A percentile compares a stretch with the other conserved stretches of the same genome.
phyloP scores from a whole-genome alignment of 1,140 invertebrate genomes.

The Rhopalosiphum maidis region DNA sequence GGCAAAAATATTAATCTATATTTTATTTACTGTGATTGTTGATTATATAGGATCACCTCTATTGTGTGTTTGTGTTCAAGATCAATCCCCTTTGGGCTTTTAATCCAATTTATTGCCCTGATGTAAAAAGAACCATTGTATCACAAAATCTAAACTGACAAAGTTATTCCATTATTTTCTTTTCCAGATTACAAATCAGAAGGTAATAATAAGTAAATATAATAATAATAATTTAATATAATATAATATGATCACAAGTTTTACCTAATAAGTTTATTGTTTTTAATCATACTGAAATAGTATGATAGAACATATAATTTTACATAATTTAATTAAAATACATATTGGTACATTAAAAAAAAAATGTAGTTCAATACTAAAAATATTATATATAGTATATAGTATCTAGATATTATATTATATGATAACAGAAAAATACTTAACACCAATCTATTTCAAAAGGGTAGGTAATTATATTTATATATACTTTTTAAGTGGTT shows the following conservation, averaged over 20 bases:
- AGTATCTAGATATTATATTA: too few relatives aligned
- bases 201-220: background rate
- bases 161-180: background rate
- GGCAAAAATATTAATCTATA: background rate
- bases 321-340: background rate
- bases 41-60: background rate
- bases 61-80: conserved; percentile 14
- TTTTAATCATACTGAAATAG: background rate
- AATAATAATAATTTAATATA: too few relatives aligned
- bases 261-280: background rate
- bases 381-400: too few relatives aligned
- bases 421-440: background rate
- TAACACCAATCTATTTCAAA: background rate
- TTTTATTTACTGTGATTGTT: background rate
- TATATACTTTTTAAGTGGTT: background rate
- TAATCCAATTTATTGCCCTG: conserved; percentile 7
- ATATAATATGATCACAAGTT: background rate
- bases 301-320: background rate
- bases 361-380: background rate
- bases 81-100: background rate
- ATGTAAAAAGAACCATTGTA: background rate
- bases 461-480: background rate
- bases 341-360: background rate
- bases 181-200: conserved; percentile 4
- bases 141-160: background rate